Evolutionary conservation across 2,888 invertebrate species (phyloP).

Genomic region (Barypeithes pellucidus): DNA sequence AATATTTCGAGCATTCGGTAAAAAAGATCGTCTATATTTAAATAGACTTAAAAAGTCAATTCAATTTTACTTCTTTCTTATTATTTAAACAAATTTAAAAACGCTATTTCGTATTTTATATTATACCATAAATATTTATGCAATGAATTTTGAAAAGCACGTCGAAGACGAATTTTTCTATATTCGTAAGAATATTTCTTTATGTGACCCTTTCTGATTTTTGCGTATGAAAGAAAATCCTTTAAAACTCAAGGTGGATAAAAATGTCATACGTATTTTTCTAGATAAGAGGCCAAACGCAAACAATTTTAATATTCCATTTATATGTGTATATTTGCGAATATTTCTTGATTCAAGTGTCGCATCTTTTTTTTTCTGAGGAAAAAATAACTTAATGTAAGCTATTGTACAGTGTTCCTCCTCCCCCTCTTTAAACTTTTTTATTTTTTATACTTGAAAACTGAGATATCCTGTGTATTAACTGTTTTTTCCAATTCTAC

Average conservation of each 20-base stretch:
- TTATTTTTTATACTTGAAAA: no score
- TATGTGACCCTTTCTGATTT: neutral
- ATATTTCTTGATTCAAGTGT: neutral
- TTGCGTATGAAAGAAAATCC: slow-evolving; percentile 25
- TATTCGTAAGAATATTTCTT: neutral
- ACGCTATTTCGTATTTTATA: neutral
- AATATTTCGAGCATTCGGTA: no score
- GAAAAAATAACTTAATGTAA: neutral
- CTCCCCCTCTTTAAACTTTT: no score
- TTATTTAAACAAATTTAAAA: neutral
- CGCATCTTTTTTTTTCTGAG: neutral
- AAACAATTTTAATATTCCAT: slow-evolving; percentile 17
- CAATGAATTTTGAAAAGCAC: neutral
- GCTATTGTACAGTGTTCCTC: no score
- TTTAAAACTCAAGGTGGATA: slow-evolving; percentile 21
- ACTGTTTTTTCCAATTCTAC: no score
- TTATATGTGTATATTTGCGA: slow-evolving; percentile 13
- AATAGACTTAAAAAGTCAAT: no score
- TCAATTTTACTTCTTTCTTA: neutral
- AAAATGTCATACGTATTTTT: slow-evolving; percentile 8
- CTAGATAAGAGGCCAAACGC: slow-evolving; percentile 11
- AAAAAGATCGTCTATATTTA: no score
- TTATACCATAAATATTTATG: slow-evolving; percentile 1
- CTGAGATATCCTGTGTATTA: no score
- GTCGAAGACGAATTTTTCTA: neutral